Conservation (phyloP, 1,140 invertebrate genomes). For the Trinorchestia longiramus region DNA sequence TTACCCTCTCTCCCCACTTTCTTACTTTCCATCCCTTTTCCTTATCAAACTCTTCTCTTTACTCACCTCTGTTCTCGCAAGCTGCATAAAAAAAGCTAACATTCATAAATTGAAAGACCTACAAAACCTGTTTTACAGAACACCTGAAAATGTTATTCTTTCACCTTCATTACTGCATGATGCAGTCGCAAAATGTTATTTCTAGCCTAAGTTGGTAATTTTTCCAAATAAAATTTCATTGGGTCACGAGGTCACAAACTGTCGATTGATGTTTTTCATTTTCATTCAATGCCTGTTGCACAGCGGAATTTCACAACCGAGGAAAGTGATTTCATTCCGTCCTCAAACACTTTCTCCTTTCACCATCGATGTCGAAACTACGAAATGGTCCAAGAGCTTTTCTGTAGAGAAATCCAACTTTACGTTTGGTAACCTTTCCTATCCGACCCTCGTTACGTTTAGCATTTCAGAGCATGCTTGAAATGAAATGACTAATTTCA, state of each 20-base stretch:
- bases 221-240: not conserved
- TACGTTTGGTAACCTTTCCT: not conserved
- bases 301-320: not conserved
- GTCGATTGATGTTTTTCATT: not conserved
- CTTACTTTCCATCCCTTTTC: conserved; percentile 41
- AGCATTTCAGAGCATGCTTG: not conserved
- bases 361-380: not conserved
- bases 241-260: not conserved
- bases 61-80: not conserved
- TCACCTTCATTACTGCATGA: not conserved
- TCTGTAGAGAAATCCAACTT: not conserved
- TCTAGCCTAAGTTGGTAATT: not conserved
- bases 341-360: not conserved
- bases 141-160: not conserved
- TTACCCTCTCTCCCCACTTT: conserved; percentile 25
- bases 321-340: conserved; percentile 7
- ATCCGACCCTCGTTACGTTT: not conserved
- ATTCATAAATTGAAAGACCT: not conserved
- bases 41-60: conserved; percentile 23
- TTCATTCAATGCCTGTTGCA: not conserved
- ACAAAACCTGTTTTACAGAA: not conserved
- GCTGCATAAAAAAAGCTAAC: not conserved
- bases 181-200: not conserved
- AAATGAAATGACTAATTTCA: not conserved
- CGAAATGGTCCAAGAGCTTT: not conserved